These are phyloP conservation scores for Macroramphosus scolopax DNA, from an alignment of 2,797 vertebrate species.

Conservation along the genomic window DNA sequence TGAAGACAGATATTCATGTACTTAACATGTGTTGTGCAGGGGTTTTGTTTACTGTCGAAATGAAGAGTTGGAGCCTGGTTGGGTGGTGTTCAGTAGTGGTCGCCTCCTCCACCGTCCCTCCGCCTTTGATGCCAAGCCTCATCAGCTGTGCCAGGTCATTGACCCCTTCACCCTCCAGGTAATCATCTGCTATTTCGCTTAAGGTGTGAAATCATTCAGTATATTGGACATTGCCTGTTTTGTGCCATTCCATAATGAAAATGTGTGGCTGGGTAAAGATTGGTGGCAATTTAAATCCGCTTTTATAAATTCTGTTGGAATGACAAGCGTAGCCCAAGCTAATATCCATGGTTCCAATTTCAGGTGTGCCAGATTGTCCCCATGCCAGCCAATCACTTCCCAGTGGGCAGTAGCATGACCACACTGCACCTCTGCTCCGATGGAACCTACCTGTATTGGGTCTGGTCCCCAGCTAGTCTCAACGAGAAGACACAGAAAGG, in stretches of 20 bases:
- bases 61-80: slow-evolving; percentile 94
- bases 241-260: too few relatives aligned
- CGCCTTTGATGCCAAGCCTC: slow-evolving; percentile 95
- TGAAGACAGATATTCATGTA: neutral
- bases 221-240: too few relatives aligned
- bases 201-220: too few relatives aligned
- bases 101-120: slow-evolving; percentile 91
- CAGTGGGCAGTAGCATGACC: slow-evolving; percentile 93
- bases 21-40: slow-evolving; percentile 65
- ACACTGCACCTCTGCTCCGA: slow-evolving; percentile 97
- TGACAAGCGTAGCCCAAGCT: slow-evolving; percentile 1
- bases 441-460: slow-evolving; percentile 96
- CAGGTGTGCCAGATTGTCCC: slow-evolving; percentile 93
- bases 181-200: too few relatives aligned
- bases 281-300: too few relatives aligned
- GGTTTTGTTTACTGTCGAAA: slow-evolving; percentile 98
- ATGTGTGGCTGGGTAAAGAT: too few relatives aligned
- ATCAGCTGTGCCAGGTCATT: slow-evolving; percentile 96
- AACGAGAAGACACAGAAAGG: slow-evolving; percentile 99
- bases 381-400: slow-evolving; percentile 95
- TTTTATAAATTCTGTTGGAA: slow-evolving; percentile 1
- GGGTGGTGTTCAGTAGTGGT: slow-evolving; percentile 88
- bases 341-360: slow-evolving; percentile 7
- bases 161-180: slow-evolving; percentile 98
- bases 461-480: slow-evolving; percentile 97